Evolutionary conservation across 2,797 vertebrate species (phyloP).

Genomic region (Propithecus perrieri): DNA sequence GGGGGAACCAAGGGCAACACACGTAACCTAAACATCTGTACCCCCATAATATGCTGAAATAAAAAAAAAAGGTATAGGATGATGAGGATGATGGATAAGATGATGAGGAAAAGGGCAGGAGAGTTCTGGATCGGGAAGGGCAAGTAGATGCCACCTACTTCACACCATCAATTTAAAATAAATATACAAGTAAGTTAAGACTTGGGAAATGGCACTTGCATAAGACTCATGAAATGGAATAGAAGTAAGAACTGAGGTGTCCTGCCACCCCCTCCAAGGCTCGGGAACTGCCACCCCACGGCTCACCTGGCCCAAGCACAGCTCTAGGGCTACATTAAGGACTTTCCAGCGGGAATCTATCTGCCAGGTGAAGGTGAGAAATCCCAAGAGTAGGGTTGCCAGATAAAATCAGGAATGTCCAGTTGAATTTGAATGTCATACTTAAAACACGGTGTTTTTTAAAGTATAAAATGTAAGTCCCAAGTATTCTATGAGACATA

Average conservation of each 20-base stretch:
- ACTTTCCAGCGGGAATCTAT: neutral
- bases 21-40: no score
- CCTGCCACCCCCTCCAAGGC: neutral
- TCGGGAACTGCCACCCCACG: accelerated
- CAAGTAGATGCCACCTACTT: neutral
- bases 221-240: neutral
- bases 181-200: neutral
- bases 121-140: neutral
- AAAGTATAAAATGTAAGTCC: neutral
- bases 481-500: neutral
- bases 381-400: neutral
- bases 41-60: no score
- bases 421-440: neutral
- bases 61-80: neutral
- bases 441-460: neutral
- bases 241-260: neutral
- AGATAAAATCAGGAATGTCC: neutral
- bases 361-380: neutral
- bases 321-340: neutral
- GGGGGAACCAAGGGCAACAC: no score
- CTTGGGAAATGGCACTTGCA: neutral
- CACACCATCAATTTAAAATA: neutral
- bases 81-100: neutral
- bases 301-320: neutral
- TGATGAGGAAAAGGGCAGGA: neutral